Evolutionary conservation across 2,797 vertebrate species (phyloP).

Genomic region (Botia almorhae): DNA sequence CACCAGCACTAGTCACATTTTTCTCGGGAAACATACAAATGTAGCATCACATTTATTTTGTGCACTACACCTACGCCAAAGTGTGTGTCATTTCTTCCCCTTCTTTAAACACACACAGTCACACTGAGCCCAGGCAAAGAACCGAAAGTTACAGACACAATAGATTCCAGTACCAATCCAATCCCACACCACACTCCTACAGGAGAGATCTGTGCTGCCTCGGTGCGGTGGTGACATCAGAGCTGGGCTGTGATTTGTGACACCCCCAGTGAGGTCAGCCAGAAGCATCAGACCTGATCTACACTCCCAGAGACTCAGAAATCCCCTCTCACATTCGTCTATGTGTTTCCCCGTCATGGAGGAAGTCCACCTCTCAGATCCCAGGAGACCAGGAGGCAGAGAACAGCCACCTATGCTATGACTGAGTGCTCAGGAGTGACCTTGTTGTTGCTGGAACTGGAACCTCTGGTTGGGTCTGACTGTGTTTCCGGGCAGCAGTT

Average conservation of each 20-base stretch:
- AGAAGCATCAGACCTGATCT: background rate
- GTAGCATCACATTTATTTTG: background rate
- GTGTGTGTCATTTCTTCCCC: background rate
- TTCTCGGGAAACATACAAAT: background rate
- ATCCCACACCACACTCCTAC: slow-evolving; percentile 13
- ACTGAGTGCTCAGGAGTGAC: background rate
- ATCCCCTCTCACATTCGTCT: background rate
- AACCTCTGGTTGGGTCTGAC: background rate
- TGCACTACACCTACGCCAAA: background rate
- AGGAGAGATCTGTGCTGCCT: slow-evolving; percentile 14
- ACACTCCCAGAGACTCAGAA: background rate
- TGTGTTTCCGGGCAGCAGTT: background rate
- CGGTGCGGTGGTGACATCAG: slow-evolving; percentile 27
- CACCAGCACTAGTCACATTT: background rate
- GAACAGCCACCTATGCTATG: slow-evolving; percentile 11
- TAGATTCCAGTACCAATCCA: slow-evolving; percentile 6
- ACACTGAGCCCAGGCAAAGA: background rate
- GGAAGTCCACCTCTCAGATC: slow-evolving; percentile 8
- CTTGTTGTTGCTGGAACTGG: background rate
- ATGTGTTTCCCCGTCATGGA: background rate
- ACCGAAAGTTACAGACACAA: slow-evolving; percentile 19
- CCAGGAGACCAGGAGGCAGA: background rate
- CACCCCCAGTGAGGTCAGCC: background rate
- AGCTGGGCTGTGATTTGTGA: slow-evolving; percentile 30
- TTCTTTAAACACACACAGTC: background rate